Evolutionary conservation across 2,888 invertebrate genomes (phyloP).

Genomic region (Hemistola chrysoprasaria): DNA sequence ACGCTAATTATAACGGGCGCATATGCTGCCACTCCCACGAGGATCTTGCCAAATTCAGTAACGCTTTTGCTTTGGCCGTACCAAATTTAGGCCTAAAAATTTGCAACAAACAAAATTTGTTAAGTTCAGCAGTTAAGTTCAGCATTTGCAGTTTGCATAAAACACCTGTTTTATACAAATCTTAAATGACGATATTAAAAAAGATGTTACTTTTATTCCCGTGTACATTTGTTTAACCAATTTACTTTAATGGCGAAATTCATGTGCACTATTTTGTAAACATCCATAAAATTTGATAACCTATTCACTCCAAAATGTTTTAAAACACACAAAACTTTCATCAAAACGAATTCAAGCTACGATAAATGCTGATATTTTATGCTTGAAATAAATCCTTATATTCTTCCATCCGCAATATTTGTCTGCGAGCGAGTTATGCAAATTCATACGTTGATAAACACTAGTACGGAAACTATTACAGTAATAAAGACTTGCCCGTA

Average conservation of each 20-base stretch:
- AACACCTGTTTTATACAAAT: not conserved
- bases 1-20: constrained; percentile 81
- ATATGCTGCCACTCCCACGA: constrained; percentile 74
- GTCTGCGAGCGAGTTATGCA: constrained; percentile 26
- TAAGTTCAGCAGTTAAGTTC: constrained; percentile 5
- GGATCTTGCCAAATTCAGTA: constrained; percentile 66
- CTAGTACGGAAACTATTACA: constrained; percentile 35
- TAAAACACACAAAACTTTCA: no score
- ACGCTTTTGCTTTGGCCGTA: constrained; percentile 31
- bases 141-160: not conserved
- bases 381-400: constrained; percentile 4
- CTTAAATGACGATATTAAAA: no score
- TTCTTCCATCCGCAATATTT: constrained; percentile 9
- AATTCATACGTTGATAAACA: constrained; percentile 27
- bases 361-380: constrained; percentile 4
- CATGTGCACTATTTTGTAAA: no score
- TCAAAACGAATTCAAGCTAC: no score
- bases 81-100: constrained; percentile 12
- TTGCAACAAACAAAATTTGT: no score
- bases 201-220: no score
- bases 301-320: no score
- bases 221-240: no score
- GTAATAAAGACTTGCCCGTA: constrained; percentile 37
- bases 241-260: no score
- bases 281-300: no score